Conservation (phyloP, 2,113 vertebrate species). For the Excalfactoria chinensis region DNA sequence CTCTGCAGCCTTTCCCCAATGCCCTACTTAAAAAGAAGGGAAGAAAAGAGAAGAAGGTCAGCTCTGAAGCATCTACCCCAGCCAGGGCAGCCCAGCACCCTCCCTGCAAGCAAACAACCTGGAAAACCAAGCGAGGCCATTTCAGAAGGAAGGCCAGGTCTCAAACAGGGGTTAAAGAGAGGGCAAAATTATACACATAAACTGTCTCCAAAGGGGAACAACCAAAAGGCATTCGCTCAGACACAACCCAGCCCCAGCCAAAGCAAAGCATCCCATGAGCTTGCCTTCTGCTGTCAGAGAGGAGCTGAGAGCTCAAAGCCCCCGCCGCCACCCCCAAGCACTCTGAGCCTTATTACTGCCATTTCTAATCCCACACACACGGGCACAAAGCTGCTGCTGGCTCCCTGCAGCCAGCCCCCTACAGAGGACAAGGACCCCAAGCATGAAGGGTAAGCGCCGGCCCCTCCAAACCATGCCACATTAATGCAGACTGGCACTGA, state of each 20-base stretch:
- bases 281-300: not conserved
- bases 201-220: not conserved
- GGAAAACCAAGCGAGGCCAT: not conserved
- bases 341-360: not conserved
- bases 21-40: fast-evolving
- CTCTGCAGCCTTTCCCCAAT: not conserved
- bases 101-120: not conserved
- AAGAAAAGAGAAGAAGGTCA: not conserved
- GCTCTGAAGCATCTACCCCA: not conserved
- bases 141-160: not conserved
- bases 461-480: not conserved
- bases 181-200: not conserved
- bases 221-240: not conserved
- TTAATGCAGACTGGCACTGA: slow-evolving; percentile 53
- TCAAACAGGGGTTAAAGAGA: not conserved
- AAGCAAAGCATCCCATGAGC: not conserved
- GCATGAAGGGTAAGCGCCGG: not conserved
- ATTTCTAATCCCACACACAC: not conserved
- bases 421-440: not conserved
- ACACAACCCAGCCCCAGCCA: not conserved
- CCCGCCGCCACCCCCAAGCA: not conserved
- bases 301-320: not conserved
- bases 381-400: not conserved
- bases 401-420: not conserved
- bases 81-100: not conserved